Evolutionary conservation across 2,113 vertebrate species (phyloP).

Genomic region (Connochaetes taurinus): DNA sequence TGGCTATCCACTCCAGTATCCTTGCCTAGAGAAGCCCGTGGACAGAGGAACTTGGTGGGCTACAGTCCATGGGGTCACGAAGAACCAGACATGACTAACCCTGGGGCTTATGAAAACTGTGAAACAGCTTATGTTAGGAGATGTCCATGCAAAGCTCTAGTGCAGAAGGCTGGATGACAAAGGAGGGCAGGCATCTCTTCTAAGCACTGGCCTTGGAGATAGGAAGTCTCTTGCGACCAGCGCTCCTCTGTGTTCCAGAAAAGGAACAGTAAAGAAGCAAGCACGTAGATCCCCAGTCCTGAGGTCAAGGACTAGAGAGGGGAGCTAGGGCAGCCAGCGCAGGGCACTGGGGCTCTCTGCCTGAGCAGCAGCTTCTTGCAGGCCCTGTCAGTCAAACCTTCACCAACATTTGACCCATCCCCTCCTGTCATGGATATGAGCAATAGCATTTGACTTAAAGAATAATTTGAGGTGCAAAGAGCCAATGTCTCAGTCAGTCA

Average conservation of each 20-base stretch:
- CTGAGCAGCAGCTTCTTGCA: neutral
- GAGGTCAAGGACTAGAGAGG: neutral
- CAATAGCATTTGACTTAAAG: neutral
- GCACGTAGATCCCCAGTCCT: no score
- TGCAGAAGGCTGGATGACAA: neutral
- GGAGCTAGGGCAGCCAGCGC: neutral
- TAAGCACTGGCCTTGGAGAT: neutral
- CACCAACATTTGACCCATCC: neutral
- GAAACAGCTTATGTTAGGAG: neutral
- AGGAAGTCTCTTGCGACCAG: neutral
- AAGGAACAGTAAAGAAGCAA: neutral
- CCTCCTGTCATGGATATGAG: neutral
- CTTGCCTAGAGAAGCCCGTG: neutral
- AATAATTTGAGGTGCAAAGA: slow-evolving; percentile 7
- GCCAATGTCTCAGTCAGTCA: neutral
- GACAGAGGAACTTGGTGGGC: neutral
- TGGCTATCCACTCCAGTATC: neutral
- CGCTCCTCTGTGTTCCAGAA: neutral
- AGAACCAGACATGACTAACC: neutral
- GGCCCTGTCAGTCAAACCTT: slow-evolving; percentile 15
- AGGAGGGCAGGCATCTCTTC: neutral
- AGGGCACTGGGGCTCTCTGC: neutral
- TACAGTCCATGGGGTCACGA: neutral
- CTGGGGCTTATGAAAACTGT: neutral
- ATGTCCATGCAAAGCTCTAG: neutral